Evolutionary conservation across 1,140 invertebrate genomes (phyloP), one percentile per base, ranked within the genome.

Genomic region (Caenorhabditis remanei): DNA sequence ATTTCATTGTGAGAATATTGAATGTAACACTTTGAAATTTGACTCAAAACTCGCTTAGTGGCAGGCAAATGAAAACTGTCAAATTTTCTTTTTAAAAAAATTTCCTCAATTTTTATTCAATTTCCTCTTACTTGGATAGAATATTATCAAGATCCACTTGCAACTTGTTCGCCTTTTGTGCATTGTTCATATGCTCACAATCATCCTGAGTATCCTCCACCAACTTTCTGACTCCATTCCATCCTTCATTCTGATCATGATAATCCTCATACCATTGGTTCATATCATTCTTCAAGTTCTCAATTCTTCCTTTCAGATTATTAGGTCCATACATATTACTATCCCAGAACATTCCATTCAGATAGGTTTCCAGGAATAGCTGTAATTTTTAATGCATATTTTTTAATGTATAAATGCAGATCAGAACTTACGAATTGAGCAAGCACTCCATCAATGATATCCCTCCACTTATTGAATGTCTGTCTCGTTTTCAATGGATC

Each of bases 261-360:
- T 63, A 63, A 32, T 63, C 61, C 8, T 40, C 32, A 24, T 40
- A 32, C 61, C 61, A 63, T 63, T 9, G 8, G 32, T 63, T 40
- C 61, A 63, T 63, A 3, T 32, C 21, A 0, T 63, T 1, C 5
- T 63, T 63, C 21, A 63, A 14, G 11, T 63, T 9, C 21, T 24
- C 7, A 14, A 63, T 63, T 32, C 61, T 24, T 9, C 32, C 24
- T 24, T n/a, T n/a, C n/a, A n/a, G n/a, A n/a, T n/a, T n/a, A 1
- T 40, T 63, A 4, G 61, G 61, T 24, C 61, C 61, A 32, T 63
- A 63, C 61, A 63, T 63, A 24, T 63, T 63, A 0, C 8, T 32
- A 63, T 63, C 14, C 61, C 61, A 63, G 24, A 63, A 63, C 32
- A 63, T 32, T 63, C 61, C 61, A 19, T 63, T 63, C 8, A 63